Evolutionary conservation across 2,888 invertebrate genomes (phyloP), one percentile per base, ranked within the genome.

Genomic region (Callinectes sapidus): DNA sequence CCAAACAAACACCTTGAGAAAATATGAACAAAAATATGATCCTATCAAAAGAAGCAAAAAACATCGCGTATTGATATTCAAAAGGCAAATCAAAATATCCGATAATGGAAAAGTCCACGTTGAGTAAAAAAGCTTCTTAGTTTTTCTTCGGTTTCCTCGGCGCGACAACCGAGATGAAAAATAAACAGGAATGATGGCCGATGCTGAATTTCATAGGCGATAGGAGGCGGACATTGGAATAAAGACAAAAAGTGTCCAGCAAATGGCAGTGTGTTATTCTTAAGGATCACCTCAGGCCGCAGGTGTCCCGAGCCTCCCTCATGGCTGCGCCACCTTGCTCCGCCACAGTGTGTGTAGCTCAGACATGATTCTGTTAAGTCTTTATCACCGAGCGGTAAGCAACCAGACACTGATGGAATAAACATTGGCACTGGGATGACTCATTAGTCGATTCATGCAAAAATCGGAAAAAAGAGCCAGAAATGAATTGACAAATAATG

Each of bases 251-350:
- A 28, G 28, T 71, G 48, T 48, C 8, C 23, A 61, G 71, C 71
- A 71, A 71, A 71, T 23, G 28, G 28, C 28, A 71, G 71, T 28
- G 28, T 71, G 71, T 71, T 71, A 28, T 71, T 71, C 71, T 71
- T 71, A 71, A 71, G n/a, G 71, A 71, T 28, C 71, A 71, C 71
- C 71, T 71, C 71, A 23, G 28, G n/a, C n/a, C 71, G 71, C 71
- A 71, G 71, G 10, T 28, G n/a, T 28, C 28, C 71, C n/a, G 71
- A 28, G 71, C n/a, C 71, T 71, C n/a, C 71, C 71, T 71, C 28
- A 71, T n/a, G n/a, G 10, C 8, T 28, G n/a, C 0, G 71, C 5
- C 71, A n/a, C 71, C 28, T 28, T 71, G n/a, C 28, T 10, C 10
- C 71, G 6, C 71, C 3, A 61, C 23, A 23, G 23, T 61, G 23